Conservation (phyloP, 2,113 vertebrate genomes). For the Rallus limicola region DNA sequence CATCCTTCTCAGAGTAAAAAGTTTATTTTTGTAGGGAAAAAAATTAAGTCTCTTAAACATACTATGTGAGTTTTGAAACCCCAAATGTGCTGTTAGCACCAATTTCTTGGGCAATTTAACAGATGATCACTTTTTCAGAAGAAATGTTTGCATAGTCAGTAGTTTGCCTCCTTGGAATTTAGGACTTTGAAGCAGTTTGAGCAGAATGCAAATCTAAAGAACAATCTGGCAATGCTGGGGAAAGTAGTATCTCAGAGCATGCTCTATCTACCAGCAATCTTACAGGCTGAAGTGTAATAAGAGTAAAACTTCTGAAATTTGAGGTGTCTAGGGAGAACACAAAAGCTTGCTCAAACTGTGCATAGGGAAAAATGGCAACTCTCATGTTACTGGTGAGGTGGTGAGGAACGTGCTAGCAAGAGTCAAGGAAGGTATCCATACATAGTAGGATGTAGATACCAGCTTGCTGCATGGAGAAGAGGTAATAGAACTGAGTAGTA, state of each 20-base stretch:
- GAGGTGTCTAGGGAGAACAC: background rate
- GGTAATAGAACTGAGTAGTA: background rate
- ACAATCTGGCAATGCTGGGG: background rate
- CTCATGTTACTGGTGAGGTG: background rate
- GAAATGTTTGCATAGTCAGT: background rate
- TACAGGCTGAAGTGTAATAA: background rate
- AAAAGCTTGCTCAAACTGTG: accelerated
- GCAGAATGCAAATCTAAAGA: background rate
- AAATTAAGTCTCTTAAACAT: background rate
- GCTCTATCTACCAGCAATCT: background rate
- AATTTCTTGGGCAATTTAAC: conserved; percentile 46
- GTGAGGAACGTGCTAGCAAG: background rate
- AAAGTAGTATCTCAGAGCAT: background rate
- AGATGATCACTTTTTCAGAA: conserved; percentile 23
- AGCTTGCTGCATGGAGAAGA: background rate
- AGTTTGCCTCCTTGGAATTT: conserved; percentile 18
- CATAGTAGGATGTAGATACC: background rate
- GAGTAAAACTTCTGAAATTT: background rate
- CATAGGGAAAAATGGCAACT: background rate
- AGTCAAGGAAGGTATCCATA: background rate
- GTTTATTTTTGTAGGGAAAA: background rate
- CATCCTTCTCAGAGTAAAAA: background rate
- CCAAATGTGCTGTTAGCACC: background rate
- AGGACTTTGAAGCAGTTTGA: background rate
- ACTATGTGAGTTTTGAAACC: background rate